Percentiles rank a stretch among this genome's conserved stretches.
Evolutionary conservation across 2,797 vertebrate genomes (phyloP).

Genomic region (Halcyon badia): DNA sequence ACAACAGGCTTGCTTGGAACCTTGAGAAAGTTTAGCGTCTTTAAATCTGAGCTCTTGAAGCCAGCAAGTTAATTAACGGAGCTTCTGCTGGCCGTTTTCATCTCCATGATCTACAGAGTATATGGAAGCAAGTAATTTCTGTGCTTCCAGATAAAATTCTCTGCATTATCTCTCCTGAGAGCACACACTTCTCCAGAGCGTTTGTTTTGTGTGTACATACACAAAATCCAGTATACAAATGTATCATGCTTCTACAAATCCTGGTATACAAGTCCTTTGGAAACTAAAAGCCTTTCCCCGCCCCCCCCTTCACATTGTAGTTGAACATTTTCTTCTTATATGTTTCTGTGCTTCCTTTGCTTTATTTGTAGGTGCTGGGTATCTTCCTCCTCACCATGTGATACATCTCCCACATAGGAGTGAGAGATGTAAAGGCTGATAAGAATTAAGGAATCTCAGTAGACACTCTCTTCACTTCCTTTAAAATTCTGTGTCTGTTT

Average conservation of each 20-base stretch:
- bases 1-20: background rate
- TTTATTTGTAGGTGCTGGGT: background rate
- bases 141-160: constrained; percentile 51
- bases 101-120: background rate
- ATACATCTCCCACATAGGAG: background rate
- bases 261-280: background rate
- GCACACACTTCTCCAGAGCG: background rate
- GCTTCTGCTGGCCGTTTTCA: background rate
- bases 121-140: background rate
- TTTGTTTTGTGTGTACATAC: background rate
- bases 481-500: background rate
- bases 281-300: background rate
- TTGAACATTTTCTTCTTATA: background rate
- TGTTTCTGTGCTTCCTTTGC: constrained; percentile 6
- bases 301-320: background rate
- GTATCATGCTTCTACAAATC: background rate
- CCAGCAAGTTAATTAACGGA: background rate
- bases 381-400: background rate
- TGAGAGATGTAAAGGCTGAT: background rate
- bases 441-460: background rate
- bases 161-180: background rate
- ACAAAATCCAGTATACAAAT: background rate
- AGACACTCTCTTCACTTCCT: background rate
- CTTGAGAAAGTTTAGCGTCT: background rate
- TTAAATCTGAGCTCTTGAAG: constrained; percentile 1